Conservation (phyloP, 2,888 invertebrate species). For the Caenorhabditis virilis region DNA sequence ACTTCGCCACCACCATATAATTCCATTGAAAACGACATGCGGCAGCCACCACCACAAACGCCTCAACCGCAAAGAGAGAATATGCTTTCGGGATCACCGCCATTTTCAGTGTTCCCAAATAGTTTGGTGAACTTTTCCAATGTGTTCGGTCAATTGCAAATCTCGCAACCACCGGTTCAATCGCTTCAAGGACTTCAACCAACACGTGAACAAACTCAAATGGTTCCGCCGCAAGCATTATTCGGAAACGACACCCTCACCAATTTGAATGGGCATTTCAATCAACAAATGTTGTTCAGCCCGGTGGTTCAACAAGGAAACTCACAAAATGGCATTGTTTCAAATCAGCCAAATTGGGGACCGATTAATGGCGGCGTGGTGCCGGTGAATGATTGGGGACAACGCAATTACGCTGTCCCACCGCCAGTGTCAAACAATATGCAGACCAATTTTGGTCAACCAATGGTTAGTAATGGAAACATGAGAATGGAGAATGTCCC, state of each 20-base stretch:
- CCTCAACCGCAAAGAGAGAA: background rate
- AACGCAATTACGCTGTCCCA: constrained; percentile 1
- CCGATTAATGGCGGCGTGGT: constrained; percentile 1
- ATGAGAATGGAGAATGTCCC: background rate
- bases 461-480: background rate
- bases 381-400: constrained; percentile 22
- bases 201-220: constrained; percentile 1
- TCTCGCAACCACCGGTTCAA: background rate
- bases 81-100: constrained; percentile 21
- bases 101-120: constrained; percentile 7
- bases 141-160: background rate
- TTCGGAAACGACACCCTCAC: constrained; percentile 24
- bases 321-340: no score
- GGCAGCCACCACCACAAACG: background rate
- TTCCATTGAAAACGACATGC: no score
- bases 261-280: constrained; percentile 31
- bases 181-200: background rate
- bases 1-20: no score
- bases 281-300: constrained; percentile 19
- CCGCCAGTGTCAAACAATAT: background rate
- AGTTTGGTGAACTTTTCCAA: background rate
- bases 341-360: no score
- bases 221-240: constrained; percentile 11
- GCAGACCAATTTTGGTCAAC: no score
- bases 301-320: background rate